Conservation (phyloP, 2,113 vertebrate genomes). For the Ictidomys tridecemlineatus region DNA sequence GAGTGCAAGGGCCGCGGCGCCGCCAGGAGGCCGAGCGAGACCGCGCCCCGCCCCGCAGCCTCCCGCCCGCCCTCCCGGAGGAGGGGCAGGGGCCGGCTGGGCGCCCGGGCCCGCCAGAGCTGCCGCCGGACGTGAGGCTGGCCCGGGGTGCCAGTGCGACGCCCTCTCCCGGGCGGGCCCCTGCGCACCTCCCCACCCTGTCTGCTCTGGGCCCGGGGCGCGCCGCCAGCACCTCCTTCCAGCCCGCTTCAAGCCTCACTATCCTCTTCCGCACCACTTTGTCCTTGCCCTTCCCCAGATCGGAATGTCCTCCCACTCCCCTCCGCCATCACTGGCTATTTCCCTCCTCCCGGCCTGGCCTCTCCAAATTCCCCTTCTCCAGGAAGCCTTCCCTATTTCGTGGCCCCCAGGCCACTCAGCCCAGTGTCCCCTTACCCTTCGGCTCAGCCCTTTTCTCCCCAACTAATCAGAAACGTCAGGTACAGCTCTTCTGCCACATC, state of each 20-base stretch:
- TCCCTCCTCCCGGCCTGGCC: neutral
- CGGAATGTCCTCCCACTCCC: neutral
- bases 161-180: neutral
- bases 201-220: rapidly evolving
- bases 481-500: neutral
- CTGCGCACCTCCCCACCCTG: neutral
- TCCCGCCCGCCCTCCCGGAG: conserved; percentile 47
- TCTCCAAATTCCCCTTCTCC: neutral
- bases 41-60: conserved; percentile 63
- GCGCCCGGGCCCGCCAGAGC: neutral
- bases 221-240: neutral
- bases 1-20: conserved; percentile 45
- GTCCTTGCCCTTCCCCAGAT: neutral
- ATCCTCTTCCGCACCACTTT: neutral
- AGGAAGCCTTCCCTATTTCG: neutral
- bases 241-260: neutral
- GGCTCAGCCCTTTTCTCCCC: neutral
- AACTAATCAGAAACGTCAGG: neutral
- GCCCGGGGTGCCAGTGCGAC: rapidly evolving
- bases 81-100: neutral
- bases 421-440: neutral
- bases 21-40: conserved; percentile 51
- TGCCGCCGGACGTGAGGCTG: neutral
- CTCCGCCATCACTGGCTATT: neutral
- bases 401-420: no score